Evolutionary conservation across 2,113 vertebrate genomes (phyloP), one percentile per base, ranked within the genome.

Genomic region (human): DNA sequence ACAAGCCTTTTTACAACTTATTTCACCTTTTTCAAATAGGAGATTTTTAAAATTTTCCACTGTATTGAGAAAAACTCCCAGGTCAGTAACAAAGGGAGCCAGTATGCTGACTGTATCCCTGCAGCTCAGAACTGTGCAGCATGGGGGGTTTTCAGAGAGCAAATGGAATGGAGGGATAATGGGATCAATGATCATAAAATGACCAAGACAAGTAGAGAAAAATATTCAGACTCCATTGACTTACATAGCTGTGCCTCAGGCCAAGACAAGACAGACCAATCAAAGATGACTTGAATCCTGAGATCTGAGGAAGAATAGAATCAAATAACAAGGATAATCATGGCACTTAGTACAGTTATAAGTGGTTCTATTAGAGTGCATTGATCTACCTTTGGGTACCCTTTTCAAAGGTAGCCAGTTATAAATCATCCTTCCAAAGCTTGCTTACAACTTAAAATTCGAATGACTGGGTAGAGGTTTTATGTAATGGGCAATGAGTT

Each of bases 191-290:
- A 20, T 68, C 45, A 87, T 57, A 79, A 78, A 12, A 25, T 64
- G 32, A 27, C 70, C 61, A 96, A 94, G 83, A 87, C 52, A 50
- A 89, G 13, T 13, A 81, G 48, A 96, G n/a, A 30, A 90, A 84
- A 92, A 68, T 50, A 59, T 73, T 89, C 43, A 89, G 79, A 73
- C 20, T 35, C 64, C 70, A 32, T 48, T 55, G 30, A 57, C 92
- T 68, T 81, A 5, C 40, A 64, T 38, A 75, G 64, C 20, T 91
- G 7, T 17, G 27, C 50, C 38, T 96, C 11, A 0, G 17, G 43
- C 75, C 55, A 93, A 52, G 27, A 91, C 9, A 70, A 89, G 40
- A 80, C 48, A 91, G 11, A 86, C 0, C 30, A 94, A 40, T 83
- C 95, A 81, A 90, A 97, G 22, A 32, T 27, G 10, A 79, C 45